These are phyloP conservation scores for Stercorarius parasiticus DNA, from an alignment of 2,113 vertebrate species.

Conservation along the genomic window DNA sequence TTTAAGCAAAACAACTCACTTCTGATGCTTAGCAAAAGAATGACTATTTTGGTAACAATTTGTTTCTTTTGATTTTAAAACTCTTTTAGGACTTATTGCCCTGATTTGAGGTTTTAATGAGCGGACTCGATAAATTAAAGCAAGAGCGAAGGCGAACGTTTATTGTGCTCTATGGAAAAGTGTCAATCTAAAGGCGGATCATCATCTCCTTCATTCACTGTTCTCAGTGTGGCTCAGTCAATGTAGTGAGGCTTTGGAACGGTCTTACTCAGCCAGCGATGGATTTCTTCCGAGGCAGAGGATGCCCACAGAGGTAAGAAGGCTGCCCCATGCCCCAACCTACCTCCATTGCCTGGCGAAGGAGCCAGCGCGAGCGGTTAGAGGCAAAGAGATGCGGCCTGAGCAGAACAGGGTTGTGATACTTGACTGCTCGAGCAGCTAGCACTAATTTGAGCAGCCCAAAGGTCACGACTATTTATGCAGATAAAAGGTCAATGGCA, in stretches of 20 bases:
- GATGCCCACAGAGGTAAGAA: background rate
- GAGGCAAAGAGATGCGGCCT: background rate
- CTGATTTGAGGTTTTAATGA: background rate
- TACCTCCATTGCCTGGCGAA: background rate
- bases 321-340: background rate
- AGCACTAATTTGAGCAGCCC: conserved; percentile 65
- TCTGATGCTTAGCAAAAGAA: background rate
- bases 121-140: background rate
- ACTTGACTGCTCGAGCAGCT: background rate
- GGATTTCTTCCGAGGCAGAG: background rate
- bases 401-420: background rate
- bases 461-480: conserved; percentile 69
- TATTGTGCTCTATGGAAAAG: background rate
- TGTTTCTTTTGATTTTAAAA: background rate
- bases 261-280: background rate
- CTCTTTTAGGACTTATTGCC: background rate
- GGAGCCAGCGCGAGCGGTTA: background rate
- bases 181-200: rapidly evolving
- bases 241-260: background rate
- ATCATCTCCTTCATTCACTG: background rate
- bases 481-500: conserved; percentile 65
- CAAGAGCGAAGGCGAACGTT: background rate
- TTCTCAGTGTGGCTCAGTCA: background rate
- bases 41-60: background rate
- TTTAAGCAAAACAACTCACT: background rate